Percentiles rank a stretch among this genome's conserved stretches.
Conservation (phyloP, 2,797 vertebrate genomes). For the Sebastes umbrosus region DNA sequence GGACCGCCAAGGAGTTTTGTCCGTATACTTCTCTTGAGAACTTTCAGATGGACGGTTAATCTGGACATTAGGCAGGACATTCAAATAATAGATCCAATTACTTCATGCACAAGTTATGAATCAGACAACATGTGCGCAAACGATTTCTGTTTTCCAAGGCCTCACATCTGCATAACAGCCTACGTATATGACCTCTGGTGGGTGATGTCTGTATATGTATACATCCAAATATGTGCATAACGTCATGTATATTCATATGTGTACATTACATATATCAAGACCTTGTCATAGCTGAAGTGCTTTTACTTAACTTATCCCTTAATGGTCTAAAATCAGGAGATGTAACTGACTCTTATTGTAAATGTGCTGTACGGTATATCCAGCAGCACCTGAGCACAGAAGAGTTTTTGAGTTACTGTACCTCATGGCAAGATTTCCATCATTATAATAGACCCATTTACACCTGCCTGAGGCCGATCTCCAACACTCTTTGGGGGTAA, state of each 20-base stretch:
- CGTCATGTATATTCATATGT: neutral
- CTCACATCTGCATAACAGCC: constrained; percentile 60
- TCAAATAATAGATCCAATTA: constrained; percentile 54
- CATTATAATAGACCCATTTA: constrained; percentile 38
- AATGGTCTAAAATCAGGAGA: neutral
- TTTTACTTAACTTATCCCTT: neutral
- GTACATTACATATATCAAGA: neutral
- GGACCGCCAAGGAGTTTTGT: constrained; percentile 2
- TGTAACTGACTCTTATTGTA: neutral
- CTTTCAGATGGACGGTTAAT: constrained; percentile 38
- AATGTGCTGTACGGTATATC: neutral
- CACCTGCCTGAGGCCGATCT: constrained; percentile 52
- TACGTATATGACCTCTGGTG: constrained; percentile 20
- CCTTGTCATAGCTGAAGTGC: neutral
- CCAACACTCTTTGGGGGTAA: constrained; percentile 20
- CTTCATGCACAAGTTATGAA: constrained; percentile 62
- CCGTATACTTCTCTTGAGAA: constrained; percentile 18
- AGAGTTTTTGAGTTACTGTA: neutral
- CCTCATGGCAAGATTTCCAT: constrained; percentile 30
- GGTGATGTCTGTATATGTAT: constrained; percentile 30
- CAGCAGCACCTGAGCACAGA: neutral
- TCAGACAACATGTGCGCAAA: constrained; percentile 51
- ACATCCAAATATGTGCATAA: constrained; percentile 19
- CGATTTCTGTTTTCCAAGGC: constrained; percentile 44
- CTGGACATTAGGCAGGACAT: constrained; percentile 54